Evolutionary conservation across 2,888 invertebrate genomes (phyloP).

Genomic region (Yponomeuta cagnagella): DNA sequence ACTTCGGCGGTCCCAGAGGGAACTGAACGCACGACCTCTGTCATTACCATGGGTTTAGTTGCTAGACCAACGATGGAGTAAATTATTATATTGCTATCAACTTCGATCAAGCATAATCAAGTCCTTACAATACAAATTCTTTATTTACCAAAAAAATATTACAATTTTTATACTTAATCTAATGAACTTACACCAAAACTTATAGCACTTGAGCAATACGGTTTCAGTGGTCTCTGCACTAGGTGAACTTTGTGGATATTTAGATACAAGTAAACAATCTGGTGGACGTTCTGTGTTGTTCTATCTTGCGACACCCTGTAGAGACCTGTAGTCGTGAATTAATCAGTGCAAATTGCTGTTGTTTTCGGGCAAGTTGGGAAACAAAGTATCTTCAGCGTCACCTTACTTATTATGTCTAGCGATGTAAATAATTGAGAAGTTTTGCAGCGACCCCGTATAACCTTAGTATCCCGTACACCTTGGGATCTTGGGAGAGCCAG

Average conservation of each 20-base stretch:
- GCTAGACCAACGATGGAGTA: too few relatives aligned
- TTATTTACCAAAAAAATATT: too few relatives aligned
- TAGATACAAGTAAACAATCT: not conserved
- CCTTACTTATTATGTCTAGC: not conserved
- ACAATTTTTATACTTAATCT: too few relatives aligned
- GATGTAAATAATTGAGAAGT: not conserved
- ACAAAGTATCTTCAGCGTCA: not conserved
- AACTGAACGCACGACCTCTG: too few relatives aligned
- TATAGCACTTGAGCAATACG: too few relatives aligned
- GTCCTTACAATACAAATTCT: too few relatives aligned
- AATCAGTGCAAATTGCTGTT: slow-evolving; percentile 9
- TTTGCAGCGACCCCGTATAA: not conserved
- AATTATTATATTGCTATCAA: not conserved
- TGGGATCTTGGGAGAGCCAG: not conserved
- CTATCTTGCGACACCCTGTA: not conserved
- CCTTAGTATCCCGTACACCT: not conserved
- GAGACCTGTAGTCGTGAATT: not conserved
- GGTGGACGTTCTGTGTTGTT: not conserved
- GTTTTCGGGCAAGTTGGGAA: not conserved
- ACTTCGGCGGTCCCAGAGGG: too few relatives aligned
- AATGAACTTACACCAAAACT: too few relatives aligned
- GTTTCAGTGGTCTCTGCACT: too few relatives aligned
- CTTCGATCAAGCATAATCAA: too few relatives aligned
- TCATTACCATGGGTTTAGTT: too few relatives aligned
- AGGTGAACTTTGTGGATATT: too few relatives aligned